These are phyloP conservation scores for Apamea anceps DNA, from an alignment of 2,888 invertebrate species.

Conservation along the genomic window DNA sequence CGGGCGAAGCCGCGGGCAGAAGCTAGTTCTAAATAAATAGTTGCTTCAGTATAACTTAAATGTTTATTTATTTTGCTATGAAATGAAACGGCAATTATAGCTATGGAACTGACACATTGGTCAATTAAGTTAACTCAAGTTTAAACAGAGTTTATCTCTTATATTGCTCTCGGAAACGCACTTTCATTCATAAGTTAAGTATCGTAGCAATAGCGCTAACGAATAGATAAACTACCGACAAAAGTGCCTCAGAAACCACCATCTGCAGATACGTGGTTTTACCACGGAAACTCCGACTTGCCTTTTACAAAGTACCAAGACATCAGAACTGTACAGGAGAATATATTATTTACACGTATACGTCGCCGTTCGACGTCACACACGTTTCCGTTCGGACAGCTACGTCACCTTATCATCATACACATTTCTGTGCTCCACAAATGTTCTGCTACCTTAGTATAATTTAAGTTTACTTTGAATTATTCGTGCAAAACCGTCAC, in stretches of 20 bases:
- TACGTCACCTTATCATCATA: conserved; percentile 5
- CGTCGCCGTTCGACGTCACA: neutral
- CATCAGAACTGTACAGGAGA: conserved; percentile 17
- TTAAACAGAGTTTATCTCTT: too few relatives aligned
- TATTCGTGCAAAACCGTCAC: conserved; percentile 25
- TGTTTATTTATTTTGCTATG: neutral
- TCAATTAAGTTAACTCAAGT: neutral
- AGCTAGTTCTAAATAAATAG: too few relatives aligned
- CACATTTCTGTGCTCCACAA: neutral
- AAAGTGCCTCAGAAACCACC: neutral
- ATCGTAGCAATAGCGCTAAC: neutral
- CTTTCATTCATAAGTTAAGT: neutral
- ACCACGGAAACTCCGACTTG: conserved; percentile 23
- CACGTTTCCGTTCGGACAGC: neutral
- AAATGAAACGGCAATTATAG: too few relatives aligned
- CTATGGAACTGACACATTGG: neutral
- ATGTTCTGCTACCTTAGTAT: conserved; percentile 32
- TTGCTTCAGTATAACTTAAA: neutral
- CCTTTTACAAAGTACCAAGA: conserved; percentile 19
- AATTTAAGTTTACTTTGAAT: conserved; percentile 39
- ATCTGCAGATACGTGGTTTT: conserved; percentile 22
- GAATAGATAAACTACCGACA: neutral
- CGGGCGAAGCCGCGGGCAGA: too few relatives aligned
- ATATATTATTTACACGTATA: neutral
- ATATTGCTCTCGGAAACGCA: neutral